These are phyloP conservation scores for Sebastes vulpes DNA, from an alignment of 2,797 vertebrate species.

Conservation along the genomic window DNA sequence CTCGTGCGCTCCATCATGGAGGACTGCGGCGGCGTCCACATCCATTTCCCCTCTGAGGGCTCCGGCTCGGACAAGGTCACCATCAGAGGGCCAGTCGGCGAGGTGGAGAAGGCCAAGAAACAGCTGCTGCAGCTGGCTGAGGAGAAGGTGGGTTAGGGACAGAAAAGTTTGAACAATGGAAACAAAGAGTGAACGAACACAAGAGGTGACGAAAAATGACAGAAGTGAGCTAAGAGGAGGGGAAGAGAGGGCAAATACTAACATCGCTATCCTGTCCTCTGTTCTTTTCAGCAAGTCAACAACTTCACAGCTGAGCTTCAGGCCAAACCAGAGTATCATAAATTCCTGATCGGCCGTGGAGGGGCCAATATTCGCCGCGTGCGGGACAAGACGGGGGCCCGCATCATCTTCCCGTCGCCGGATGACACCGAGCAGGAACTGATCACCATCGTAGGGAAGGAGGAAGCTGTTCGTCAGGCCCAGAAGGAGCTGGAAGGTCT, in stretches of 20 bases:
- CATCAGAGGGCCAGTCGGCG: slow-evolving; percentile 83
- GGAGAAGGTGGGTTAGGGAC: slow-evolving; percentile 83
- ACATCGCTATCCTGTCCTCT: neutral
- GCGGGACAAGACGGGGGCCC: slow-evolving; percentile 84
- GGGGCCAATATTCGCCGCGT: slow-evolving; percentile 87
- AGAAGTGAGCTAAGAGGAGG: neutral
- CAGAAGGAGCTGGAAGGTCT: slow-evolving; percentile 87
- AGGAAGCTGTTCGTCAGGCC: slow-evolving; percentile 84
- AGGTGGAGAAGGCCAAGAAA: slow-evolving; percentile 86
- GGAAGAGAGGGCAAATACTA: neutral
- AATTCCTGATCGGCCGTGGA: slow-evolving; percentile 87
- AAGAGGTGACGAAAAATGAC: neutral
- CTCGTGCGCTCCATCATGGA: slow-evolving; percentile 90
- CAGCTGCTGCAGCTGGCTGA: slow-evolving; percentile 89
- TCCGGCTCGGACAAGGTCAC: slow-evolving; percentile 87
- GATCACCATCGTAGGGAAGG: slow-evolving; percentile 88
- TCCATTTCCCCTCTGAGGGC: slow-evolving; percentile 88
- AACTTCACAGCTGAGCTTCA: slow-evolving; percentile 86
- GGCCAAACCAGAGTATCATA: slow-evolving; percentile 88
- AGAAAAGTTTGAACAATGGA: too few relatives aligned
- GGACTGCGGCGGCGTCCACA: slow-evolving; percentile 89
- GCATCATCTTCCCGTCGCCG: slow-evolving; percentile 86
- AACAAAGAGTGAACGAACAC: neutral
- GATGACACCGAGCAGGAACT: slow-evolving; percentile 87
- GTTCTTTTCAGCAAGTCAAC: slow-evolving; percentile 83